Evolutionary conservation across 2,113 vertebrate species (phyloP).

Genomic region (Cyprinus carpio): DNA sequence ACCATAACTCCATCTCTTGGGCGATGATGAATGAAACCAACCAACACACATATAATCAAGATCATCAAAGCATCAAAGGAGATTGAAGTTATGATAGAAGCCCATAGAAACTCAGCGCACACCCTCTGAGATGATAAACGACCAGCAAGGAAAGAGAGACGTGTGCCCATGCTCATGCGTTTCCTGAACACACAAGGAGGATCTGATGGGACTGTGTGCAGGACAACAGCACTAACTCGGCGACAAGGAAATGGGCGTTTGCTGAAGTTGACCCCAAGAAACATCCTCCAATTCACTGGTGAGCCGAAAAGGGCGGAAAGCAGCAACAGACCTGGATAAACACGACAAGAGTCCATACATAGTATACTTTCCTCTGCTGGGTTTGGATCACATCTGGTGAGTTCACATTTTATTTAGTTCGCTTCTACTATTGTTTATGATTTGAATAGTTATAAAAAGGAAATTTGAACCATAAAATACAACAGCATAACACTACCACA

Average conservation of each 20-base stretch:
- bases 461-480: neutral
- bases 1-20: conserved; percentile 24
- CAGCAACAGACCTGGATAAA: neutral
- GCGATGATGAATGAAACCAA: conserved; percentile 21
- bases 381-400: conserved; percentile 22
- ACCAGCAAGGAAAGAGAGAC: conserved; percentile 32
- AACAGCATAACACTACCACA: neutral
- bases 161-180: conserved; percentile 12
- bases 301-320: neutral
- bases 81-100: conserved; percentile 1
- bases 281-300: neutral
- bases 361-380: neutral
- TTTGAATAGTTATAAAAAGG: neutral
- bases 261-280: conserved; percentile 40
- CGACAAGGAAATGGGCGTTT: conserved; percentile 74
- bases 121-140: conserved; percentile 14
- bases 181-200: conserved; percentile 62
- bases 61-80: conserved; percentile 35
- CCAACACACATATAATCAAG: neutral
- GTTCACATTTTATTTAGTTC: neutral
- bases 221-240: conserved; percentile 64
- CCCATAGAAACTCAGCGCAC: conserved; percentile 2
- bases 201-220: conserved; percentile 55
- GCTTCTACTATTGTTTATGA: neutral
- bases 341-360: neutral